phyloP scores from a whole-genome alignment of 2,888 invertebrate genomes.

The Sceliomorpha sp. region DNA sequence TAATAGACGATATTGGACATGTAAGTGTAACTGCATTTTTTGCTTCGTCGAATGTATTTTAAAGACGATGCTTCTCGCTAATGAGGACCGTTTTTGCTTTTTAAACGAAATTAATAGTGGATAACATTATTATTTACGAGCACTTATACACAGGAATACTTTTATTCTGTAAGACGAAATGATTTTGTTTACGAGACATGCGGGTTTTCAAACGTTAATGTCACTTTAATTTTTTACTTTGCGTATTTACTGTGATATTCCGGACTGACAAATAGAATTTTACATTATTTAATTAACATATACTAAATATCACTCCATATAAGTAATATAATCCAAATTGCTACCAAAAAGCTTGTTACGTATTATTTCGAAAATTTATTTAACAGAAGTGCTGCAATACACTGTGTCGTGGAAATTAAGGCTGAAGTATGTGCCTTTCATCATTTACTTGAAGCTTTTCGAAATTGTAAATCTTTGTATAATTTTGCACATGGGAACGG shows the following conservation, averaged over 20 bases:
- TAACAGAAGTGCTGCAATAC: background rate
- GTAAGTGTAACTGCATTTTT: constrained; percentile 19
- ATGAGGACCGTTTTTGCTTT: constrained; percentile 20
- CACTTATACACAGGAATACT: constrained; percentile 9
- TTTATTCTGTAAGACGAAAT: constrained; percentile 3
- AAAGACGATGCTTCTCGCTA: constrained; percentile 9
- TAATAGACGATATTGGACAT: constrained; percentile 12
- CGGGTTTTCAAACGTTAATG: background rate
- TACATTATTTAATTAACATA: no score
- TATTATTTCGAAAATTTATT: no score
- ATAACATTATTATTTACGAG: constrained; percentile 27
- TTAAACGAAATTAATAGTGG: constrained; percentile 23
- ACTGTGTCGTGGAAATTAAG: background rate
- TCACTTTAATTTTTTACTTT: background rate
- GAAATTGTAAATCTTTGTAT: constrained; percentile 14
- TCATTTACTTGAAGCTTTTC: background rate
- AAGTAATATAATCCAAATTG: no score
- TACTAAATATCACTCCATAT: no score
- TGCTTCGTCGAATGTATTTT: constrained; percentile 15
- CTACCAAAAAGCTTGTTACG: no score
- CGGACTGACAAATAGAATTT: no score
- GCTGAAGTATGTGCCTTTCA: background rate
- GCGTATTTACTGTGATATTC: no score
- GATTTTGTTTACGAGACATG: constrained; percentile 2
- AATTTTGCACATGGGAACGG: constrained; percentile 30